Base-by-base conservation (phyloP, 2,888 invertebrate genomes). In the Exephanes ischioxanthus region DNA sequence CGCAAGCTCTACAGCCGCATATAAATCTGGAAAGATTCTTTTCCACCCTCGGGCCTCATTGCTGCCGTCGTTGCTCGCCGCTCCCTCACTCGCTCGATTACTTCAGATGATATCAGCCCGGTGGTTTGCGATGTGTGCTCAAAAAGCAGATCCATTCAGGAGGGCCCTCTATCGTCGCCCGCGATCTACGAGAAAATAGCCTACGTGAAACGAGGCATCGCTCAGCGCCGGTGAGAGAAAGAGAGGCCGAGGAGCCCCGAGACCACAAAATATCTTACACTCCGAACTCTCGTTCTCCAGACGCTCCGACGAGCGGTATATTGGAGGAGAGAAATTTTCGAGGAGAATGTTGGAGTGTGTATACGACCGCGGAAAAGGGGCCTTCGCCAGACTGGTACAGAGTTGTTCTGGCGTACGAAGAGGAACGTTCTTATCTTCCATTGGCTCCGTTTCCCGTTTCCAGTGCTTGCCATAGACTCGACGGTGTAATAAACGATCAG, bases 401-500 rank as follows among this genome's bases (percentile, higher is more conserved):
- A 77, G 66, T 76, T 76, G 58, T 63, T 76, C 83, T 55, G 58
- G 61, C 61, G 45, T 73, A 53, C 51, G 48, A 73, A 75, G 70
- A 80, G 75, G 80, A 83, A 72, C 77, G 83, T 85, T 85, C 80
- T 83, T 86, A 86, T 86, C 86, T 86, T 30, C 68, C 79, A 83
- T 80, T 86, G 86, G 86, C 80, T 86, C 58, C 75, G 67, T 73
- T 80, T 86, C 75, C 79, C 55, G 63, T 80, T 86, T 80, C 77
- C 66, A 72, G 55, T 77, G 61, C 68, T 68, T 51, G 33, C 26
- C 63, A 83, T 80, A 80, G 80, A 86, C 80, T 80, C 80, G 19
- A 19, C 48, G 77, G 80, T 77, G 83, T 86, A 86, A 86, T 86
- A 86, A 86, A 86, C 80, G 86, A 86, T 86, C 86, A 73, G 80